A percentile compares a stretch with the other conserved stretches of the same genome.
These are phyloP conservation scores for Stomatorhinus walkeri DNA, from an alignment of 2,797 vertebrate species.

Conservation along the genomic window DNA sequence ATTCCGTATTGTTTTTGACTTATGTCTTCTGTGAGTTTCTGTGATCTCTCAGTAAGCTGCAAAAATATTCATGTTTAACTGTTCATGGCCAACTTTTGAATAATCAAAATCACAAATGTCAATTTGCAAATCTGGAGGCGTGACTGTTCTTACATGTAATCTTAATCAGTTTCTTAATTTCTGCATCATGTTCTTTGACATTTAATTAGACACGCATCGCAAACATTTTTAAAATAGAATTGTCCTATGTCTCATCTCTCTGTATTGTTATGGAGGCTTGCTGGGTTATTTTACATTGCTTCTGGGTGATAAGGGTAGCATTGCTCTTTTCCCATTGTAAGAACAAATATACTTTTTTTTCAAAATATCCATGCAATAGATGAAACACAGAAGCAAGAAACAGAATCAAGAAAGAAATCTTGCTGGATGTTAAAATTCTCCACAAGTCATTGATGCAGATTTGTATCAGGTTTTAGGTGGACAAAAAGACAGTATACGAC, in stretches of 20 bases:
- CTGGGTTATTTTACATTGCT: slow-evolving; percentile 51
- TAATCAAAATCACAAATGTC: background rate
- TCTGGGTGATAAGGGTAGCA: slow-evolving; percentile 16
- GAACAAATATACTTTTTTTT: background rate
- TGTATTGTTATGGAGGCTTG: slow-evolving; percentile 57
- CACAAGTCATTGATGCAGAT: background rate
- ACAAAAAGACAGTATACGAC: slow-evolving; percentile 2
- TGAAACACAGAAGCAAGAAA: background rate
- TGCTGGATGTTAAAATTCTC: background rate
- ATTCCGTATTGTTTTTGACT: background rate
- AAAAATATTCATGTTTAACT: background rate
- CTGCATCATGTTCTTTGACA: slow-evolving; percentile 58
- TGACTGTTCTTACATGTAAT: background rate
- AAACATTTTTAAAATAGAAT: slow-evolving; percentile 44
- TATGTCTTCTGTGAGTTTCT: background rate
- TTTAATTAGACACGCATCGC: slow-evolving; percentile 47
- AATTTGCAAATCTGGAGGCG: background rate
- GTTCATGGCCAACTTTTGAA: background rate
- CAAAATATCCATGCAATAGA: background rate
- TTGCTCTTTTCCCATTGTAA: background rate
- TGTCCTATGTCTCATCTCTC: slow-evolving; percentile 54
- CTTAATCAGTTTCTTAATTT: slow-evolving; percentile 39
- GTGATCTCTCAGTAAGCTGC: background rate
- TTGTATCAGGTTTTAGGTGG: background rate
- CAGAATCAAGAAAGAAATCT: background rate